Base-by-base conservation (phyloP, 1,140 invertebrate species). In the Sarcophaga bullata region DNA sequence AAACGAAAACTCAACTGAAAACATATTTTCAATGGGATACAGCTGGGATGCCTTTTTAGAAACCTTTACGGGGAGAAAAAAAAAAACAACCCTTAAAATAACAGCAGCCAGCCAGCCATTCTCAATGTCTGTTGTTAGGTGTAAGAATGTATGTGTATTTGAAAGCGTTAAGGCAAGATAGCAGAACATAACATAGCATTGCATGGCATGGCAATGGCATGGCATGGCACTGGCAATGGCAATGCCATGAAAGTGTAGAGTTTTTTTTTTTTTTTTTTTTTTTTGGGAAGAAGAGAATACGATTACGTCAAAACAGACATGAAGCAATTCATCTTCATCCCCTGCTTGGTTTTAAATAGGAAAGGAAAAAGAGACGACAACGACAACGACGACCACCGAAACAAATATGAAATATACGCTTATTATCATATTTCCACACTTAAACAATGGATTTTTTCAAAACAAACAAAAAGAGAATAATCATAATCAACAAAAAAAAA, bases 291-390 rank as follows among this genome's bases (percentile, higher is more conserved):
- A 78, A 50, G 75, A 52, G 80, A 37, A 37, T 72, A 81, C 46
- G 54, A 58, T 81, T 81, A 81, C 80, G 80, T 81, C 80, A 81
- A 81, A 81, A 81, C 62, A 81, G 80, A 81, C 80, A 81, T 68
- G 68, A 81, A 37, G 54, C 80, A 81, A 81, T 81, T 81, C 80
- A 81, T 81, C 80, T 81, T 81, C 80, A 81, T 81, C 80, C 80
- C 80, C 49, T 81, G 47, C 17, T 15, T n/a, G 7, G 75, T 78
- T 10, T 78, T 37, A 11, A 8, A 6, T 3, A 9, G 37, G 8
- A 47, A 1, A 6, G 11, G 5, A 68, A 15, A 68, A 68, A 68
- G 58, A 68, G 58, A 68, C 58, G 19, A 54, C 52, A 5, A 54
- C 15, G 46, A 17, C 10, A 13, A 48, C 37, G 13, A 19, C 17